These are phyloP conservation scores for Tapirus terrestris DNA, from an alignment of 2,113 vertebrate species.

Conservation along the genomic window DNA sequence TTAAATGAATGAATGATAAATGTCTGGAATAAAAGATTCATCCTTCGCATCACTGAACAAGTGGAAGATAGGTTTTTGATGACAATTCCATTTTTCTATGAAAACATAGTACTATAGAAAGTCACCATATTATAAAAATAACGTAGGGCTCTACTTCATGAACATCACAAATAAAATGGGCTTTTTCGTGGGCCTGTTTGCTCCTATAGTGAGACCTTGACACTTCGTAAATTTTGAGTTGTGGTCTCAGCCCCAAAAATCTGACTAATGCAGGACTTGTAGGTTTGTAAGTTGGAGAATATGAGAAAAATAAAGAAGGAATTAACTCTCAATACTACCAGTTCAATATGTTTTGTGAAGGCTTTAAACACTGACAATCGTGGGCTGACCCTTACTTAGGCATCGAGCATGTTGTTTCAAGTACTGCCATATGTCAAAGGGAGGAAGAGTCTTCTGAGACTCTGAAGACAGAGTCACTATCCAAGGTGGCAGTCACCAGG, in stretches of 20 bases:
- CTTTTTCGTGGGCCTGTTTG: not conserved
- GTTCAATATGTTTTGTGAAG: constrained; percentile 8
- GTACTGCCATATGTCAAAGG: too few relatives aligned
- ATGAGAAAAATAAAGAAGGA: constrained; percentile 3
- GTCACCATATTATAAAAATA: not conserved
- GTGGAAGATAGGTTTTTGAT: not conserved
- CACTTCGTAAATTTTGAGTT: not conserved
- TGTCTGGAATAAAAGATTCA: not conserved
- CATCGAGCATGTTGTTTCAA: not conserved
- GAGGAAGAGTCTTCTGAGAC: not conserved
- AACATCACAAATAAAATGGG: not conserved
- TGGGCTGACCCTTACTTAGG: not conserved
- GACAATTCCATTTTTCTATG: not conserved
- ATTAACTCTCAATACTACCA: not conserved
- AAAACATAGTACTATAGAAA: not conserved
- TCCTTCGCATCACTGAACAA: not conserved
- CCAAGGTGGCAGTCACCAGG: not conserved
- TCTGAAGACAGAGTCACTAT: not conserved
- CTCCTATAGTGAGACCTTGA: not conserved
- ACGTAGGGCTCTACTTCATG: not conserved
- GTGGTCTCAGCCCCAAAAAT: not conserved
- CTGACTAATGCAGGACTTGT: not conserved
- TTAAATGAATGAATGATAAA: not conserved
- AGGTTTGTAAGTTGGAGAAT: not conserved
- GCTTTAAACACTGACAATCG: not conserved